Base-by-base conservation (phyloP, 2,888 invertebrate species). In the Schizotus pectinicornis region DNA sequence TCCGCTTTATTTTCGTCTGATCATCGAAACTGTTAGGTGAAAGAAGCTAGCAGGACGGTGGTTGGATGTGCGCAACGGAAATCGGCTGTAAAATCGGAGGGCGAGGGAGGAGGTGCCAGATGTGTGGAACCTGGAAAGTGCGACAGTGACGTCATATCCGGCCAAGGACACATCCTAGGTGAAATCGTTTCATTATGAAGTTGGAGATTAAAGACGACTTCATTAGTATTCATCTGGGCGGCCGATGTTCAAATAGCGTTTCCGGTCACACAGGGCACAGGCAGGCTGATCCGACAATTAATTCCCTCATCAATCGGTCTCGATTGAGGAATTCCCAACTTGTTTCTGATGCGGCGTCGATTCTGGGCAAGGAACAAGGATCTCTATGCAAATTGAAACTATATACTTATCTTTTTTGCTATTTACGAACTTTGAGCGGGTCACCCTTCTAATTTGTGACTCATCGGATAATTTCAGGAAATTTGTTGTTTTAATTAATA, bases 141-240 rank as follows among this genome's bases (percentile, higher is more conserved):
- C 62, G 65, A 62, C 65, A 54, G 55, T 47, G 58, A 54, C 67
- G 72, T 71, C 71, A 72, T 63, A 68, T 73, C 73, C 72, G 70
- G 62, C 64, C 64, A 64, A 64, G 62, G 58, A 57, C 57, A 58
- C 53, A 45, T 42, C 47, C 37, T 48, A 57, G 55, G 57, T 57
- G 48, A 43, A 62, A 62, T 64, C 62, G 43, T 59, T 64, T 64
- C 64, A 60, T 64, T 64, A 61, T 48, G 46, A 51, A 42, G 41
- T 35, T 51, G 50, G 47, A 62, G 62, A 56, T 51, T 61, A 56
- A 52, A 57, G 60, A 56, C 61, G 56, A 60, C 60, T 65, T 60
- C 55, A 67, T 67, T 67, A 65, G 61, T 62, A 67, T 65, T 64
- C 67, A 64, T 48, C 55, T 58, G 51, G 42, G 57, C 54, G 58